Conservation (phyloP, 2,797 vertebrate genomes). For the Ibycter americanus region DNA sequence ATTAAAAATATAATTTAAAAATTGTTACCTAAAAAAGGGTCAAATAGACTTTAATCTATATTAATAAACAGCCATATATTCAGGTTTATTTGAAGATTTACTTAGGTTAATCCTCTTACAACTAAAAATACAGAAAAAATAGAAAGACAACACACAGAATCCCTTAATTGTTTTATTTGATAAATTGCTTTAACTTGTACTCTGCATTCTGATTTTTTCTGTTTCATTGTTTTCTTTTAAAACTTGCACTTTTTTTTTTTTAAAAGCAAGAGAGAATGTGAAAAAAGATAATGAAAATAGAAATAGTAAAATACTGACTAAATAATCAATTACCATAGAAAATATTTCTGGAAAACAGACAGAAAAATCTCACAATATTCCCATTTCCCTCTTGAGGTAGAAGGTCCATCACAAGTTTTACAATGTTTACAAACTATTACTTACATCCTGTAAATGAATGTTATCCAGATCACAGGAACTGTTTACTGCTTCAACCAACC, state of each 20-base stretch:
- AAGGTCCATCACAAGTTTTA: not conserved
- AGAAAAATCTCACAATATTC: not conserved
- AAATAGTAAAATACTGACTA: not conserved
- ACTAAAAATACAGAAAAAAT: not conserved
- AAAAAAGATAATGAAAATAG: not conserved
- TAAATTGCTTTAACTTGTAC: not conserved
- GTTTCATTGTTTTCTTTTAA: not conserved
- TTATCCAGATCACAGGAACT: slow-evolving; percentile 96
- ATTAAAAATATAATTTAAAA: not conserved
- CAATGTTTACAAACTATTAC: not conserved
- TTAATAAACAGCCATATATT: not conserved
- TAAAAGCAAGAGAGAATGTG: not conserved
- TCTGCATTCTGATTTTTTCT: not conserved
- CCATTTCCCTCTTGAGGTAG: not conserved
- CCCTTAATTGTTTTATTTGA: not conserved
- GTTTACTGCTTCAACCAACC: slow-evolving; percentile 91
- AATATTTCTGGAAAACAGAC: not conserved
- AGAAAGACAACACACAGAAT: not conserved
- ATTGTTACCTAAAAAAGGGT: not conserved
- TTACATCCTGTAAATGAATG: slow-evolving; percentile 92
- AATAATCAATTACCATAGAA: not conserved
- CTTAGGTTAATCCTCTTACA: not conserved
- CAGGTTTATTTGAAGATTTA: not conserved
- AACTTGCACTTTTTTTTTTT: not conserved
- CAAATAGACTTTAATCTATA: not conserved